These are phyloP conservation scores for Podargus strigoides DNA, from an alignment of 2,797 vertebrate species.

Conservation along the genomic window DNA sequence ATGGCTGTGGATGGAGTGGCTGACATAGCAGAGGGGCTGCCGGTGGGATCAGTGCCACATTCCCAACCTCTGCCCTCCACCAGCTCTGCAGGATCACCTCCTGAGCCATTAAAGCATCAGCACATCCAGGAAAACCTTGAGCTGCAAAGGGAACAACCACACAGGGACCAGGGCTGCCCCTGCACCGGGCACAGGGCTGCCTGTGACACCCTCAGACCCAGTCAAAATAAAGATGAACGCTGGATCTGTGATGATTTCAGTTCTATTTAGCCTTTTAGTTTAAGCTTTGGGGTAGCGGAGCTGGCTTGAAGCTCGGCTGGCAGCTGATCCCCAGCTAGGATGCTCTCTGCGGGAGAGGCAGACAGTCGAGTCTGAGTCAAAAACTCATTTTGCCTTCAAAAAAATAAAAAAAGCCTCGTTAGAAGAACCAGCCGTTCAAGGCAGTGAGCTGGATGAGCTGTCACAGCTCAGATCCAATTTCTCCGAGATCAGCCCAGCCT, in stretches of 20 bases:
- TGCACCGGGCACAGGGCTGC: rapidly evolving
- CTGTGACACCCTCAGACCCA: background rate
- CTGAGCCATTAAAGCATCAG: background rate
- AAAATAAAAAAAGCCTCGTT: background rate
- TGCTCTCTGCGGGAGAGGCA: background rate
- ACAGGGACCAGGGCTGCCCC: background rate
- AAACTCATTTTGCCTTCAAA: background rate
- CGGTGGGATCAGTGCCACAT: no score
- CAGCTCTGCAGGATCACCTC: background rate
- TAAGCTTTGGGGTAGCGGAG: background rate
- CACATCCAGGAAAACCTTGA: background rate
- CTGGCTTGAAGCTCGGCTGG: background rate
- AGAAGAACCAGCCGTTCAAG: background rate
- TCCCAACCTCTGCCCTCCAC: no score
- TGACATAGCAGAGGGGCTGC: no score
- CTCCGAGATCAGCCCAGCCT: background rate
- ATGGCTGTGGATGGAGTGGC: no score
- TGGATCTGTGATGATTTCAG: background rate
- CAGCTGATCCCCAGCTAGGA: background rate
- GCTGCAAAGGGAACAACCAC: background rate
- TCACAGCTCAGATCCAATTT: background rate
- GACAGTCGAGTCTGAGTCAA: background rate
- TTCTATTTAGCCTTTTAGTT: background rate
- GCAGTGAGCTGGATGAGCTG: background rate
- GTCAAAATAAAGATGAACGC: background rate